These are phyloP conservation scores for Agrilus planipennis DNA, from an alignment of 1,140 invertebrate species.

Conservation along the genomic window DNA sequence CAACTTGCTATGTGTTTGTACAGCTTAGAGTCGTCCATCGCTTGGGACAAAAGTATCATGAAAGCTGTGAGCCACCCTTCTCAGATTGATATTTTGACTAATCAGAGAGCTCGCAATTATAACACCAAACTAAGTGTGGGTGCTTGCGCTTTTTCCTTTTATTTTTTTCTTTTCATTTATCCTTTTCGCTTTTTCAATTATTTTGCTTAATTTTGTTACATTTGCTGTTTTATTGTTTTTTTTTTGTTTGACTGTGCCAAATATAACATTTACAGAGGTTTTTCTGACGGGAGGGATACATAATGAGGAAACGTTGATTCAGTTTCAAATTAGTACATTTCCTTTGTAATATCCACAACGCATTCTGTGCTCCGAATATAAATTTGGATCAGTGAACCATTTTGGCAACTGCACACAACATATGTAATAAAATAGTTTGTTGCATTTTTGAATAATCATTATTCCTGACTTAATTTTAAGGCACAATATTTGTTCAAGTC, in stretches of 20 bases:
- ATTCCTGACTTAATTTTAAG: no score
- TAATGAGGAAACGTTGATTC: no score
- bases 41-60: slow-evolving; percentile 99
- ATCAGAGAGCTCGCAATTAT: slow-evolving; percentile 35
- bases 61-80: slow-evolving; percentile 79
- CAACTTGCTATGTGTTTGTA: slow-evolving; percentile 85
- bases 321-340: no score
- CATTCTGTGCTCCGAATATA: no score
- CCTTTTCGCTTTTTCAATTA: background rate
- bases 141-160: slow-evolving; percentile 30
- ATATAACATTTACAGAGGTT: background rate
- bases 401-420: no score
- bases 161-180: slow-evolving; percentile 8
- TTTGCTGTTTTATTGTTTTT: background rate
- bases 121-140: slow-evolving; percentile 36
- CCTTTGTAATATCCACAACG: no score
- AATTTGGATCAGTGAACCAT: no score
- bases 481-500: no score
- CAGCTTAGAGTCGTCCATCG: slow-evolving; percentile 81
- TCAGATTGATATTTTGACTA: slow-evolving; percentile 32
- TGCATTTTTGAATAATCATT: no score
- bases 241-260: background rate
- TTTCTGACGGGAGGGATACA: no score
- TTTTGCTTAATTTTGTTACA: slow-evolving; percentile 5
- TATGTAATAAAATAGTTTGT: no score